Conservation (phyloP, 2,113 vertebrate genomes). For the Cynoglossus semilaevis region DNA sequence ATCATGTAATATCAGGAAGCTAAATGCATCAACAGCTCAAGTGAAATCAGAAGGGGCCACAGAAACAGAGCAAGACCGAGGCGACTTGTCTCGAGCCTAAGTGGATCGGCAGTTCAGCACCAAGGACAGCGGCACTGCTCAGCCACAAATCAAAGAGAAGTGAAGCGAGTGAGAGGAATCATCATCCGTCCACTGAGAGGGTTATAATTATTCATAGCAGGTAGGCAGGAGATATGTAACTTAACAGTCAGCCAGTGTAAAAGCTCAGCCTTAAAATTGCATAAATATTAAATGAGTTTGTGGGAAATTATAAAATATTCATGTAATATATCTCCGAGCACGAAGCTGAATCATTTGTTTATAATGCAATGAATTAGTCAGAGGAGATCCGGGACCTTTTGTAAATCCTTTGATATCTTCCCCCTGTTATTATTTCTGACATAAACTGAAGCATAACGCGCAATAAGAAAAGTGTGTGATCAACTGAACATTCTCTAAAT, state of each 20-base stretch:
- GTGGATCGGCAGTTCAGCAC: conserved; percentile 56
- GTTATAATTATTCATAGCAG: conserved; percentile 63
- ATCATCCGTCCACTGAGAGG: conserved; percentile 39
- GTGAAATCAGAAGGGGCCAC: not conserved
- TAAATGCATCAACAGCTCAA: too few species aligned
- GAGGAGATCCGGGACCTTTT: conserved; percentile 14
- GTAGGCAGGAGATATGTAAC: conserved; percentile 45
- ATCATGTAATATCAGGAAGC: too few species aligned
- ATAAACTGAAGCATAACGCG: conserved; percentile 4
- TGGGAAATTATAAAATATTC: conserved; percentile 55
- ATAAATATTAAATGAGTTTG: conserved; percentile 54
- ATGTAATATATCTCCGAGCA: conserved; percentile 30
- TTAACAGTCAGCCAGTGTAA: conserved; percentile 34
- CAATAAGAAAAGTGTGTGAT: not conserved
- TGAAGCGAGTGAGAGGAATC: conserved; percentile 29
- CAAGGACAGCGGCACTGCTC: conserved; percentile 53
- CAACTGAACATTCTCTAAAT: conserved; percentile 3
- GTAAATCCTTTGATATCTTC: conserved; percentile 11
- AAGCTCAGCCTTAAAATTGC: conserved; percentile 42
- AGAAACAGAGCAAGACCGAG: conserved; percentile 5
- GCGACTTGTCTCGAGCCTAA: not conserved
- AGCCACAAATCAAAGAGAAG: conserved; percentile 13
- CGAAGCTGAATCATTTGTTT: conserved; percentile 30
- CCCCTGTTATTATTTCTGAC: conserved; percentile 11
- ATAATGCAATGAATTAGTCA: conserved; percentile 16